Evolutionary conservation across 2,888 invertebrate genomes (phyloP).

Genomic region (Brachypalpus laphriformis): DNA sequence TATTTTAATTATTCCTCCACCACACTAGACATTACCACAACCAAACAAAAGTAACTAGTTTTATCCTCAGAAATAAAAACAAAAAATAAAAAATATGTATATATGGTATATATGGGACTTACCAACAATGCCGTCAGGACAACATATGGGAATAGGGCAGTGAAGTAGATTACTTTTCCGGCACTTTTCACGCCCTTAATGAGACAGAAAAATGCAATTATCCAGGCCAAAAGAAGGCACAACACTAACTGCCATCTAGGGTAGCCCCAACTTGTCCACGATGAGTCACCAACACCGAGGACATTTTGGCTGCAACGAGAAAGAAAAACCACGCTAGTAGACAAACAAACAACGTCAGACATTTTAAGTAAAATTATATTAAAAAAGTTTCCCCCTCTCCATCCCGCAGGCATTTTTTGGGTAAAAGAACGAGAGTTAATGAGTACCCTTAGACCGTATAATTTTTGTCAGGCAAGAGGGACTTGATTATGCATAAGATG

Average conservation of each 20-base stretch:
- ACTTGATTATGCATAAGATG: slow-evolving; percentile 24
- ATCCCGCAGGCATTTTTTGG: neutral
- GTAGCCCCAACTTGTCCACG: slow-evolving; percentile 89
- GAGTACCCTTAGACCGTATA: slow-evolving; percentile 32
- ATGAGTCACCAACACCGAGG: slow-evolving; percentile 88
- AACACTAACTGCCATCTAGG: slow-evolving; percentile 93
- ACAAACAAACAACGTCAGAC: slow-evolving; percentile 14
- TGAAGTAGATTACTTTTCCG: slow-evolving; percentile 92
- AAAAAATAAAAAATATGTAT: neutral
- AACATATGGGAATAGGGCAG: slow-evolving; percentile 88
- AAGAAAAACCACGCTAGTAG: slow-evolving; percentile 22
- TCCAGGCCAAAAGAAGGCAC: slow-evolving; percentile 90
- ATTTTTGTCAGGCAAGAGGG: slow-evolving; percentile 5
- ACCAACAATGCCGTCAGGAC: slow-evolving; percentile 86
- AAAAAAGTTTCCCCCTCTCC: slow-evolving; percentile 7
- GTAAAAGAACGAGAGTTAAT: neutral
- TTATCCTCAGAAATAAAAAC: neutral
- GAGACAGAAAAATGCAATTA: slow-evolving; percentile 93
- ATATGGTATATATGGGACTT: too few species aligned
- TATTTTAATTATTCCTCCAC: slow-evolving; percentile 3
- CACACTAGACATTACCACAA: neutral
- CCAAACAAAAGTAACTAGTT: neutral
- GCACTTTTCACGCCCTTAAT: slow-evolving; percentile 95
- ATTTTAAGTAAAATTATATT: slow-evolving; percentile 31
- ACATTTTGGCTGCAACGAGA: slow-evolving; percentile 87